Evolutionary conservation across 2,797 vertebrate genomes (phyloP).

Genomic region (Enteromius unitaeniatus): DNA sequence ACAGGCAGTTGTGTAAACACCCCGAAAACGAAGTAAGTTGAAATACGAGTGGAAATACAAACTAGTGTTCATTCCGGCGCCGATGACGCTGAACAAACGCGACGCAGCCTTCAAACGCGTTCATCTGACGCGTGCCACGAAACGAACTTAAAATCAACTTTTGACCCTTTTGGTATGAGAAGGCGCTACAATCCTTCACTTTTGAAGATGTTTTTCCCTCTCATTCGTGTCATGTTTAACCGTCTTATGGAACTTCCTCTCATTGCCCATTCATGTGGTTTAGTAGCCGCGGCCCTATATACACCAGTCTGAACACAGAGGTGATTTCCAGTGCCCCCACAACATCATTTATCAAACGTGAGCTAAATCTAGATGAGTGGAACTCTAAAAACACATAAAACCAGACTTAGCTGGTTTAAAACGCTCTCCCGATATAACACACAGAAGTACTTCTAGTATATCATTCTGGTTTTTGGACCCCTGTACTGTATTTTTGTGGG

Average conservation of each 20-base stretch:
- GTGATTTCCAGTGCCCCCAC: slow-evolving; percentile 57
- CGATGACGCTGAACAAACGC: not conserved
- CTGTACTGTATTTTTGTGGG: not conserved
- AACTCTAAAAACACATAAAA: not conserved
- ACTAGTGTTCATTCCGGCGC: not conserved
- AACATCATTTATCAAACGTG: slow-evolving; percentile 14
- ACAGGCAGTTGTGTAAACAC: not conserved
- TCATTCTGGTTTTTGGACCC: not conserved
- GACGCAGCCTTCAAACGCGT: not conserved
- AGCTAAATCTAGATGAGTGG: not conserved
- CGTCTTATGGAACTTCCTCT: slow-evolving; percentile 70
- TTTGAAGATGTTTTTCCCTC: slow-evolving; percentile 23
- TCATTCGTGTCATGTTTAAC: slow-evolving; percentile 68
- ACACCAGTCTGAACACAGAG: slow-evolving; percentile 53
- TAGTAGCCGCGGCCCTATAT: slow-evolving; percentile 59
- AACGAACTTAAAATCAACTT: not conserved
- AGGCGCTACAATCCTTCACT: not conserved
- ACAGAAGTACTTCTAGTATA: not conserved
- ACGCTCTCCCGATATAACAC: not conserved
- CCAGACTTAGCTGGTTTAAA: not conserved
- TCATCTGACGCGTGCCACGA: not conserved
- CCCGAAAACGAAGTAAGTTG: not conserved
- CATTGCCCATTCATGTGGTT: slow-evolving; percentile 77
- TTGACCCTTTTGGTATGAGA: not conserved
- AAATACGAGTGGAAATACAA: not conserved